These are phyloP conservation scores for Timandra comae DNA, from an alignment of 2,888 invertebrate species.

Conservation along the genomic window DNA sequence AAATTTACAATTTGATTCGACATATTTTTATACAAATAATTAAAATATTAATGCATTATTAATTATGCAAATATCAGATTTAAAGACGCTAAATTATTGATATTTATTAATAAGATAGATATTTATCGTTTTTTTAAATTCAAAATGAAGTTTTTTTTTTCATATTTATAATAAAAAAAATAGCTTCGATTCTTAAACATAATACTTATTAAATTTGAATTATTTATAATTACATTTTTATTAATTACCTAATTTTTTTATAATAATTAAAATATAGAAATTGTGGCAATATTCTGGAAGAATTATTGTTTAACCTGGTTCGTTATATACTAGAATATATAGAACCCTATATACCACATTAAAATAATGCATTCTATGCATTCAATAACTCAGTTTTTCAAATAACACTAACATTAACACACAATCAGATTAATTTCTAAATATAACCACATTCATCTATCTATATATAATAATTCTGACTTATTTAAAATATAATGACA, in stretches of 20 bases:
- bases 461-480: slow-evolving; percentile 38
- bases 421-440: slow-evolving; percentile 53
- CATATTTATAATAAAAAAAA: slow-evolving; percentile 27
- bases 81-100: not conserved
- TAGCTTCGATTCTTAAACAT: no score
- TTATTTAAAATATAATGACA: no score
- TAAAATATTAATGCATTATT: not conserved
- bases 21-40: no score
- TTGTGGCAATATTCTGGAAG: slow-evolving; percentile 70
- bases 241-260: slow-evolving; percentile 27
- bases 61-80: no score
- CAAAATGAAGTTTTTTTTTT: slow-evolving; percentile 22
- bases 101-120: slow-evolving; percentile 2
- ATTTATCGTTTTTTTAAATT: slow-evolving; percentile 7
- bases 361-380: slow-evolving; percentile 57
- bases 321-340: slow-evolving; percentile 45
- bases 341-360: slow-evolving; percentile 28
- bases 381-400: slow-evolving; percentile 30
- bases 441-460: slow-evolving; percentile 59
- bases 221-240: slow-evolving; percentile 16
- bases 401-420: slow-evolving; percentile 45
- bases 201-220: slow-evolving; percentile 37
- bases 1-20: no score
- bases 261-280: no score
- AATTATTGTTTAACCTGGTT: slow-evolving; percentile 55